Evolutionary conservation across 2,113 vertebrate species (phyloP).

Genomic region (Caloenas nicobarica): DNA sequence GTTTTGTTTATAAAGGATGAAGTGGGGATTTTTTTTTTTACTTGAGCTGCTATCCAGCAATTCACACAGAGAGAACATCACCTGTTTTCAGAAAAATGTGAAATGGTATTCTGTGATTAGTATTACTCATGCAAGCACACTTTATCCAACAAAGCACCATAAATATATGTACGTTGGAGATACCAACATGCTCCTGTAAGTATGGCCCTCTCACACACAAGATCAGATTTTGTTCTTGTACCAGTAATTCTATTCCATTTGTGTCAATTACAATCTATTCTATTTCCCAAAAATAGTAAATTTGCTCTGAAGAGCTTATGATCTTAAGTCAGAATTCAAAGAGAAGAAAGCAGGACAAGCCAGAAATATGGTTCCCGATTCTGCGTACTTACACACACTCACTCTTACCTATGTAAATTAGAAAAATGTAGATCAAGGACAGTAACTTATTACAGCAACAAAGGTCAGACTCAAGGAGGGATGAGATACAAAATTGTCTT

Average conservation of each 20-base stretch:
- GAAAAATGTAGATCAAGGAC: not conserved
- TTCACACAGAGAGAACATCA: not conserved
- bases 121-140: not conserved
- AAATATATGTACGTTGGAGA: not conserved
- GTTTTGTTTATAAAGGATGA: not conserved
- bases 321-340: not conserved
- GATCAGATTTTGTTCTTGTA: not conserved
- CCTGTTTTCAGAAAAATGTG: not conserved
- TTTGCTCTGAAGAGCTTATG: not conserved
- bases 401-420: not conserved
- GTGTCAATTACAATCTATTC: not conserved
- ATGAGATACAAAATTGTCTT: not conserved
- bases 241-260: not conserved
- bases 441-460: not conserved
- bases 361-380: not conserved
- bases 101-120: not conserved
- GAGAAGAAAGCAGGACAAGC: not conserved
- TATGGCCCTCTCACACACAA: not conserved
- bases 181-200: not conserved
- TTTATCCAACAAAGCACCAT: not conserved
- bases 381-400: not conserved
- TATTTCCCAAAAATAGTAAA: not conserved
- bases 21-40: not conserved
- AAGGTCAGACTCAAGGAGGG: not conserved
- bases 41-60: not conserved